Percentiles rank a stretch among this genome's conserved stretches.
Conservation (phyloP, 2,888 invertebrate species). For the Tetrapedia diversipes region DNA sequence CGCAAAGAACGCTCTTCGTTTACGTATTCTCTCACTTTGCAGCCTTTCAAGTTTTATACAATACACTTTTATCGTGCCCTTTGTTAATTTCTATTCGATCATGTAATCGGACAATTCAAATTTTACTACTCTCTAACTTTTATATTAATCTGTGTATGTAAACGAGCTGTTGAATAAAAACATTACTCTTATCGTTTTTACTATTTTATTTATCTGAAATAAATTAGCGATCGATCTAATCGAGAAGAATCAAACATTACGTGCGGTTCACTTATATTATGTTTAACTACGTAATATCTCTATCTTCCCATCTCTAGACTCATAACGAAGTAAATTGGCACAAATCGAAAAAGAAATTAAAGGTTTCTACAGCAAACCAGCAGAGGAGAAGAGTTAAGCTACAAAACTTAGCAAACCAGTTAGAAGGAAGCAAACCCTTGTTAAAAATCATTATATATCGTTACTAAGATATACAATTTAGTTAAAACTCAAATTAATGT, state of each 20-base stretch:
- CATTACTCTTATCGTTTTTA: slow-evolving; percentile 7
- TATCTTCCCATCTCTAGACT: slow-evolving; percentile 24
- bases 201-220: slow-evolving; percentile 7
- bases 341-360: slow-evolving; percentile 37
- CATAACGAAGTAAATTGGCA: slow-evolving; percentile 28
- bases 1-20: slow-evolving; percentile 16
- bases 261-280: slow-evolving; percentile 1
- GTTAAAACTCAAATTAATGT: slow-evolving; percentile 40
- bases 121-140: neutral
- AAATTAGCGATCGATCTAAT: neutral
- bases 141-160: slow-evolving; percentile 2
- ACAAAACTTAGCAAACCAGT: slow-evolving; percentile 59
- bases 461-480: slow-evolving; percentile 46
- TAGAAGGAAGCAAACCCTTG: slow-evolving; percentile 60
- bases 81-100: neutral
- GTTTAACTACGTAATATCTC: slow-evolving; percentile 11
- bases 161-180: slow-evolving; percentile 18
- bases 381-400: slow-evolving; percentile 60
- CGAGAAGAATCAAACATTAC: slow-evolving; percentile 5
- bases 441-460: slow-evolving; percentile 52
- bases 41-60: too few relatives aligned
- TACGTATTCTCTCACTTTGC: slow-evolving; percentile 16
- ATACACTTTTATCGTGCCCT: slow-evolving; percentile 30
- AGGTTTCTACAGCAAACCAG: slow-evolving; percentile 56
- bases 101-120: neutral